A percentile compares a stretch with the other conserved stretches of the same genome.
Conservation (phyloP, 1,140 invertebrate genomes). For the Physella acuta region DNA sequence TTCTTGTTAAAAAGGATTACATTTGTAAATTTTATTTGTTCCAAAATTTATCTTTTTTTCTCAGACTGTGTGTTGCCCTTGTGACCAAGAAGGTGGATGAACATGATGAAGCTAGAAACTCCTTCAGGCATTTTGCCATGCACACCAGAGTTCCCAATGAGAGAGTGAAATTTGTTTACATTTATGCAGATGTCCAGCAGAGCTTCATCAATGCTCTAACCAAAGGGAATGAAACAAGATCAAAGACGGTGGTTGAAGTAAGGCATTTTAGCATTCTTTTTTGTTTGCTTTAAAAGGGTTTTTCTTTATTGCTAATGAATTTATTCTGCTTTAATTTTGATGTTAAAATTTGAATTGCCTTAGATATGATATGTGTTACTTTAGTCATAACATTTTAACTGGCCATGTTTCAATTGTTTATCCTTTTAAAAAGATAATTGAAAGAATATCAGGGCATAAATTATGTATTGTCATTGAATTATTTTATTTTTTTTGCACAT, state of each 20-base stretch:
- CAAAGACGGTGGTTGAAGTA: conserved; percentile 28
- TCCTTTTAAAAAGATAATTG: no score
- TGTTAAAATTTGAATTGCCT: no score
- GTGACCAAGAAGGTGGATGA: conserved; percentile 70
- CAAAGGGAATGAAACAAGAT: conserved; percentile 36
- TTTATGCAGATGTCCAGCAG: conserved; percentile 80
- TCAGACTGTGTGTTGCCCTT: conserved; percentile 81
- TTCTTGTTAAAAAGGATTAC: no score
- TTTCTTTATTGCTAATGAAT: no score
- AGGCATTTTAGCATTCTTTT: neutral
- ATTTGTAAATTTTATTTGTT: no score
- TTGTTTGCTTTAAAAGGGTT: conserved; percentile 3
- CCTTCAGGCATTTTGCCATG: conserved; percentile 62
- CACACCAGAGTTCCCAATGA: conserved; percentile 56
- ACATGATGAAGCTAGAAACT: conserved; percentile 57
- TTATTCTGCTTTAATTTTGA: no score
- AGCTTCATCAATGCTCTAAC: conserved; percentile 76
- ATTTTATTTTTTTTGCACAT: conserved; percentile 10
- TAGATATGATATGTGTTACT: no score
- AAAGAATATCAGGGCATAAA: no score
- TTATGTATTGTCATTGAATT: no score
- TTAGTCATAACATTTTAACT: no score
- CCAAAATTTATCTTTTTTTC: conserved; percentile 24
- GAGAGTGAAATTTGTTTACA: conserved; percentile 80
- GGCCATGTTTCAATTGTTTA: no score